These are phyloP conservation scores for Drosophila robusta DNA, from an alignment of 2,888 invertebrate species.

Conservation along the genomic window DNA sequence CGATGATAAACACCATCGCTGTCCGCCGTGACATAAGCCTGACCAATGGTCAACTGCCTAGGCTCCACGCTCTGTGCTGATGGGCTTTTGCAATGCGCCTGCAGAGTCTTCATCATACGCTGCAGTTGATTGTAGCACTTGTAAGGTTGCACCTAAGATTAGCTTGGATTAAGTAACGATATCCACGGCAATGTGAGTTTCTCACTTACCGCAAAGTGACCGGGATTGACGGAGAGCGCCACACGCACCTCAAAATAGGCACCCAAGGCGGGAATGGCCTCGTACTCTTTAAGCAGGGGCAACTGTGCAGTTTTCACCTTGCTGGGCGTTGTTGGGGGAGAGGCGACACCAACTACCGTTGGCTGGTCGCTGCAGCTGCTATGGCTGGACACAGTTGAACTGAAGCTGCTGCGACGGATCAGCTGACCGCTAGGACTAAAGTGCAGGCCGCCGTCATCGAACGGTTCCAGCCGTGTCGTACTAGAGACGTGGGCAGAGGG, in stretches of 20 bases:
- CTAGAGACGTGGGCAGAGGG: constrained; percentile 34
- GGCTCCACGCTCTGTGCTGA: constrained; percentile 84
- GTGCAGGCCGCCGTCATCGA: constrained; percentile 61
- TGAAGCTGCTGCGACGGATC: constrained; percentile 61
- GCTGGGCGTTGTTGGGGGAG: constrained; percentile 53
- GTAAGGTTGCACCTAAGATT: constrained; percentile 86
- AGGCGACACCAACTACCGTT: constrained; percentile 46
- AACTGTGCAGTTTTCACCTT: constrained; percentile 18
- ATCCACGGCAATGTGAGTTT: no score
- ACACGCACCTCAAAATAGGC: constrained; percentile 90
- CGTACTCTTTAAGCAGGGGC: constrained; percentile 65
- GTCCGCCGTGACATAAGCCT: constrained; percentile 88
- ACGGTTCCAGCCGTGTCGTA: constrained; percentile 52
- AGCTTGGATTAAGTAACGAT: not conserved
- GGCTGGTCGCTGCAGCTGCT: constrained; percentile 63
- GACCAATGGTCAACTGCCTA: constrained; percentile 85
- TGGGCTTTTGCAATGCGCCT: constrained; percentile 87
- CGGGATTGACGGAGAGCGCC: constrained; percentile 91
- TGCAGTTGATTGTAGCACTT: constrained; percentile 85
- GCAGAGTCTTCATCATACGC: constrained; percentile 89
- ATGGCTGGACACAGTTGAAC: constrained; percentile 62
- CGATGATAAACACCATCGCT: constrained; percentile 90
- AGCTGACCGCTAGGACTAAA: constrained; percentile 55
- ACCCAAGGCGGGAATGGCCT: constrained; percentile 83
- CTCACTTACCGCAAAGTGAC: constrained; percentile 81